Conservation (phyloP, 92 coral and sea anemone species). For the Pocillopora grandis region DNA sequence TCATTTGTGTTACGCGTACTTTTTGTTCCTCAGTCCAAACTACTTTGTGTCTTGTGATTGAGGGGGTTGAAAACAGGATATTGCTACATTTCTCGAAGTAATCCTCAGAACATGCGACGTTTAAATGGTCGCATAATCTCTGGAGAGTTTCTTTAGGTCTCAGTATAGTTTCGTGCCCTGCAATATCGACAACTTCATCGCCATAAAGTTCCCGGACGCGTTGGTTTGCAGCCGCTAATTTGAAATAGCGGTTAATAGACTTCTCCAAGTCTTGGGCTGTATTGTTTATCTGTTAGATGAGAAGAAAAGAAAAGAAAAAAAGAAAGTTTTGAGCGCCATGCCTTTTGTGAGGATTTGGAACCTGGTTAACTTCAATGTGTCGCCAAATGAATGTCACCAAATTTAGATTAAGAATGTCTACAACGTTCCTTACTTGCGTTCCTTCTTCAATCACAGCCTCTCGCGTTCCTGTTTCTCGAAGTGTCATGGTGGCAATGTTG, state of each 20-base stretch:
- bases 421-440: background rate
- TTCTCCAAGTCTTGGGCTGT: background rate
- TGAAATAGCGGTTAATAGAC: background rate
- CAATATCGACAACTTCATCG: constrained; percentile 5
- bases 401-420: background rate
- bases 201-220: constrained; percentile 1
- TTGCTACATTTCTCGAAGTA: constrained; percentile 6
- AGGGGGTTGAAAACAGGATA: constrained; percentile 9
- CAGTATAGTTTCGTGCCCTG: background rate
- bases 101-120: background rate
- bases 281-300: background rate
- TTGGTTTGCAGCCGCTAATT: background rate
- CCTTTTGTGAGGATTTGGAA: too few species aligned
- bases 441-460: constrained; percentile 5
- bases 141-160: constrained; percentile 9
- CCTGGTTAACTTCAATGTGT: too few species aligned
- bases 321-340: too few species aligned
- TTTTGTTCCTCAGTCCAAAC: constrained; percentile 20
- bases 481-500: constrained; percentile 37
- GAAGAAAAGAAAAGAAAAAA: background rate
- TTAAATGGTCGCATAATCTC: background rate
- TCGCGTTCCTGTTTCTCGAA: constrained; percentile 6
- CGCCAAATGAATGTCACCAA: too few species aligned
- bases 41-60: constrained; percentile 12
- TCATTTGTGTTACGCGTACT: background rate